Evolutionary conservation across 2,888 invertebrate species (phyloP), one percentile per base, ranked within the genome.

Genomic region (Hirtodrosophila histrioides): DNA sequence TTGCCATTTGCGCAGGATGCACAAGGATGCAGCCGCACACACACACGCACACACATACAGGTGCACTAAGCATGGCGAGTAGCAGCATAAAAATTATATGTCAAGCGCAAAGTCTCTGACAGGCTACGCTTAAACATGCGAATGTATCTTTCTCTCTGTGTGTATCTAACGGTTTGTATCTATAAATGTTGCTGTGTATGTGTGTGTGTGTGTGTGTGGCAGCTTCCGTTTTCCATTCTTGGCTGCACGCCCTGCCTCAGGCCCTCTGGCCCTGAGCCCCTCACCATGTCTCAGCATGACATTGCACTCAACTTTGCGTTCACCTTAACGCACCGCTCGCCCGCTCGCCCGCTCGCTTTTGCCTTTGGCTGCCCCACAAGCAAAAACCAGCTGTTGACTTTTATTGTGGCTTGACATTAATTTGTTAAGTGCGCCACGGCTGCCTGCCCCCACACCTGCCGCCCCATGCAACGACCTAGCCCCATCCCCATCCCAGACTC

Each of bases 341-440:
- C 43, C 29, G 11, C 29, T 17, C 35, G 35, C 35, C 3, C 27
- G 2, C 10, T 29, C 3, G 0, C 27, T 4, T 10, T n/a, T 44
- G 65, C 53, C 68, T 44, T 43, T 50, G 46, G 66, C 67, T 54
- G 51, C 43, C 37, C 56, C 67, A 54, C 49, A 46, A 62, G 62
- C 76, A 39, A 68, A 55, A 77, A 75, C 69, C 86, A 84, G 84
- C 87, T 86, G 84, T 85, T 85, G 85, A 82, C 82, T 85, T 84
- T 85, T 85, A 85, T 85, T 86, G 84, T 85, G 84, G 84, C 87
- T 75, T 84, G 85, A 86, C 86, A 84, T 84, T 84, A 84, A 84
- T 86, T 84, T 84, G 84, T 84, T 86, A 84, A 84, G 84, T 84
- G 86, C 85, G 69, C 69, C 75, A 69, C 55, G 68, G 60, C 67